Evolutionary conservation across 2,113 vertebrate species (phyloP), one percentile per base, ranked within the genome.

Genomic region (Dromas ardeola): DNA sequence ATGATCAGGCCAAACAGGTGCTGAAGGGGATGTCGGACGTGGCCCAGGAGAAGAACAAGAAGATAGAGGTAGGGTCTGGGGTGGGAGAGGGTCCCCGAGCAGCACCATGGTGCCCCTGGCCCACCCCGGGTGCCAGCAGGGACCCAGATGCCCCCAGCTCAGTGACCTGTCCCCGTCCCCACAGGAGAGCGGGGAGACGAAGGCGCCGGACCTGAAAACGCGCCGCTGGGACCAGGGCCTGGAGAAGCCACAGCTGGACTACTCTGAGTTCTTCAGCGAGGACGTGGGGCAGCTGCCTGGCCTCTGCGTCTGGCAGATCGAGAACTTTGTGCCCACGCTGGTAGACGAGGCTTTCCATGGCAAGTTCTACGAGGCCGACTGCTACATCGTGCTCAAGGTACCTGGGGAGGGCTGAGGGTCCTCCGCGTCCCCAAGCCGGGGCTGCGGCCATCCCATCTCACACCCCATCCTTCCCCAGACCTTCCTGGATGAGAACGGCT

Each of bases 1-100:
- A 99, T 0, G 99, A 99, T 95, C 99, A 99, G 95, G 99, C 99
- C 45, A 99, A 99, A 97, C 99, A 99, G 97, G 99, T 99, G 97
- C 98, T 99, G 86, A 99, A 99, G 94, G 99, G 99, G 79, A 99
- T 99, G 99, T 99, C 99, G 0, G 99, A 99, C 0, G 99, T 99
- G 49, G 99, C 99, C 18, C 99, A 99, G 76, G 99, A 99, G 65
- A 99, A 99, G 97, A 99, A 99, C 94, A 99, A 99, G 96, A 99
- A 99, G 94, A 92, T 99, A 62, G 99, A 99, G 99, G 99, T 99
- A 86, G 52, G 87, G 17, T 21, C 8, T 43, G 49, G 5, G 8
- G 38, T 9, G 52, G 63, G 10, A n/a, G 49, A 52, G 4, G 15
- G 45, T 7, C 4, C 22, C n/a, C 0, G 0, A 69, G 53, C 2